phyloP scores from a whole-genome alignment of 2,797 vertebrate species.

The Agapornis canus region DNA sequence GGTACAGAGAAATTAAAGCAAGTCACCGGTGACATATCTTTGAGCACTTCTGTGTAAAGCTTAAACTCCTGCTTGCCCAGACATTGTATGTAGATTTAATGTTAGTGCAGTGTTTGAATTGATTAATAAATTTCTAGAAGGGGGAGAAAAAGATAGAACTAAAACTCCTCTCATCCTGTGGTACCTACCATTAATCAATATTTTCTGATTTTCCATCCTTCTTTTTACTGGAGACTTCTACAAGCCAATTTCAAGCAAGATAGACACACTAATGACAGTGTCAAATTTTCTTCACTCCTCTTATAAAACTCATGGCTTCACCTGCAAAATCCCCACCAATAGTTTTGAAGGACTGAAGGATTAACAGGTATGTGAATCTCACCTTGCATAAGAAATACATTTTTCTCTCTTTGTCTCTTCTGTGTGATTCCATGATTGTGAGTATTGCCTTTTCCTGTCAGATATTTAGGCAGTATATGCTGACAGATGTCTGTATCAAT shows the following conservation, averaged over 20 bases:
- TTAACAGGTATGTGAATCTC: not conserved
- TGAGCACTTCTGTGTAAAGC: not conserved
- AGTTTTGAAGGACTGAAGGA: not conserved
- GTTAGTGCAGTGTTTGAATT: not conserved
- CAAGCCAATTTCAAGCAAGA: not conserved
- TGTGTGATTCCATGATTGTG: not conserved
- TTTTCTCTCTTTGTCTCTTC: not conserved
- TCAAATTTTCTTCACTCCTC: not conserved
- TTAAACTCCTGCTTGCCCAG: not conserved
- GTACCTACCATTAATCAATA: not conserved
- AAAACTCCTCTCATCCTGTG: not conserved
- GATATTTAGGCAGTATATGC: not conserved
- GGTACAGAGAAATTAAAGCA: not conserved
- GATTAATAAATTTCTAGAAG: not conserved
- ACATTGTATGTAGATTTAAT: not conserved
- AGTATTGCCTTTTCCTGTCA: constrained; percentile 10
- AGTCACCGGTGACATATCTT: not conserved
- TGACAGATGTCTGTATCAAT: constrained; percentile 25
- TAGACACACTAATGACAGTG: not conserved
- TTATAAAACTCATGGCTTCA: not conserved
- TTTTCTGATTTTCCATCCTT: not conserved
- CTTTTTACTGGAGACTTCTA: not conserved
- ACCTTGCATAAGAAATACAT: not conserved
- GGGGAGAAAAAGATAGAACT: not conserved
- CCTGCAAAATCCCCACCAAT: not conserved